These are phyloP conservation scores for Seira musarum DNA, from an alignment of 2,888 invertebrate genomes.

Conservation along the genomic window DNA sequence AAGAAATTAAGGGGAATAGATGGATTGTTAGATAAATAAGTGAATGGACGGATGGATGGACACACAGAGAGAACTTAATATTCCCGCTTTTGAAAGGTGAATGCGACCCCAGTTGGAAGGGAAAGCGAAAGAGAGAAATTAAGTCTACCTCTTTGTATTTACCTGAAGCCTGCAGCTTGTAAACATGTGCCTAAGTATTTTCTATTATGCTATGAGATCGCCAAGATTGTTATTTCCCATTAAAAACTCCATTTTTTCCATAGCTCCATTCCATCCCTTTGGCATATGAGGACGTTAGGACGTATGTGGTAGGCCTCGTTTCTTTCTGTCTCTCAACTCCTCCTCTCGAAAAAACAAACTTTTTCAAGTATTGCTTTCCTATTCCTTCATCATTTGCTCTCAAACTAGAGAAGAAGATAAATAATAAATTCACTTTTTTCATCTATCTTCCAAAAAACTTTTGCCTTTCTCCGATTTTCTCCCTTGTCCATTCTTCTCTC, in stretches of 20 bases:
- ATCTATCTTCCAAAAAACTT: neutral
- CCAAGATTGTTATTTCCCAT: conserved; percentile 2
- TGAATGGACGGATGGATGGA: neutral
- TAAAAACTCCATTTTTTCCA: neutral
- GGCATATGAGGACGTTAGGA: too few species aligned
- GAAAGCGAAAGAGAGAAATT: neutral
- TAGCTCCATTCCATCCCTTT: too few species aligned
- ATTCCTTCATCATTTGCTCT: conserved; percentile 32
- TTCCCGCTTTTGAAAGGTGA: neutral
- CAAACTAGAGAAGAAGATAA: conserved; percentile 53
- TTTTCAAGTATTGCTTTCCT: conserved; percentile 47
- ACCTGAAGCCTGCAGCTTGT: neutral
- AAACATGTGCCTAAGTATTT: neutral
- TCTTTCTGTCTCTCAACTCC: conserved; percentile 12
- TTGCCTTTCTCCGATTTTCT: too few species aligned
- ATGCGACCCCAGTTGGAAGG: neutral
- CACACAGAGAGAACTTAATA: neutral
- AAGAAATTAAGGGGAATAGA: neutral
- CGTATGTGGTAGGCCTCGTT: neutral
- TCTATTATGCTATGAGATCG: neutral
- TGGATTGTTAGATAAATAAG: neutral
- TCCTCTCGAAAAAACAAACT: conserved; percentile 45
- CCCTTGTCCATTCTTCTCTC: too few species aligned
- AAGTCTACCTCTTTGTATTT: neutral
- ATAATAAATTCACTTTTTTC: conserved; percentile 55